Base-by-base conservation (phyloP, 1,140 invertebrate species). In the Papilio aristodemus region DNA sequence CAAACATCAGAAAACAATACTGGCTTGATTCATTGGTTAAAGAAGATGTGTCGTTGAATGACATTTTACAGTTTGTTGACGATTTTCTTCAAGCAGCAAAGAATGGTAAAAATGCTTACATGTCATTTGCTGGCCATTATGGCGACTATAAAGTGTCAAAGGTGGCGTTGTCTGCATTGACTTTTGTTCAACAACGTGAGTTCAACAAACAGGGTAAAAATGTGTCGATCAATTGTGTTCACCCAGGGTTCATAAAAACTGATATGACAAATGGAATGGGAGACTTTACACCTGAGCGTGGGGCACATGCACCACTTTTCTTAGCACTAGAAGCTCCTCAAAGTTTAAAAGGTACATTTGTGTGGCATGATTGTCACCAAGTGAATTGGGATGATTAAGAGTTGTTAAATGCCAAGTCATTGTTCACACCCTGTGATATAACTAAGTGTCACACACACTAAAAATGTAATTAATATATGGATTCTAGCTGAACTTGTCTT, bases 221-320 rank as follows among this genome's bases (percentile, higher is more conserved):
- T 78, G 92, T 95, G 73, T 91, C 95, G 19, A 92, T 96, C 1
- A 96, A 96, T 87, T 92, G 93, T 83, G 94, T 95, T 67, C 94
- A 95, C 85, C 94, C 94, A 27, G 94, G 93, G 13, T 96, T 95
- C 89, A 95, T 96, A 1, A 93, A 94, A 80, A 96, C 95, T 27
- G 95, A 96, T 77, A 95, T 96, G 95, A 94, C 93, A 9, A 94
- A 93, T 79, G 94, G 95, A 60, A 95, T 94, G 89, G 95, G 95
- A 36, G 87, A 89, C 25, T 92, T 95, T 41, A 94, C 94, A 22
- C 93, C 94, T 41, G 95, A 96, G 70, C 79, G 96, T 91, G 95
- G 95, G 54, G 90, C 92, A 11, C 71, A 74, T 25, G 89, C 89
- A 32, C 87, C 91, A 14, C 79, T 93, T 4, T 92, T 89, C 70